Base-by-base conservation (phyloP, 1,140 invertebrate genomes). In the Drosophila pseudoobscura region DNA sequence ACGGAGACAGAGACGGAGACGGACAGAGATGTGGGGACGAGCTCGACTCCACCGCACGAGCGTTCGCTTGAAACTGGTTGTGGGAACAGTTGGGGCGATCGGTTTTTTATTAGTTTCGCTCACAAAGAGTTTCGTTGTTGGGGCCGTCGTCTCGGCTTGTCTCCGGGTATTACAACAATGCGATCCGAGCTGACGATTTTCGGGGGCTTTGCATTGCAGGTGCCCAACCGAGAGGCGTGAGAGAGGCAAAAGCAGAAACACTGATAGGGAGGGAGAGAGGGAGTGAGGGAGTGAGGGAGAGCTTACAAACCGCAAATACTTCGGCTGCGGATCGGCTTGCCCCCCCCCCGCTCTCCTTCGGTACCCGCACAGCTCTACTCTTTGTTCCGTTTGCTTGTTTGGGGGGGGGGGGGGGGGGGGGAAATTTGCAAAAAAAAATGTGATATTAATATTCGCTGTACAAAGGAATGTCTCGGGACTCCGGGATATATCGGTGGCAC, bases 101-200 rank as follows among this genome's bases (percentile, higher is more conserved):
- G 83, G 83, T 88, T 90, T 90, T 90, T 90, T 90, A 90, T 90
- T 76, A 90, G 65, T 85, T 90, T 75, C 73, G 70, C 72, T 78
- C 71, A 90, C 88, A 90, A 90, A 78, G 88, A 80, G 69, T 59
- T 70, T 78, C 74, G 74, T 90, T 90, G 88, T 88, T 65, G 55
- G 65, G 41, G 56, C 43, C 39, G 29, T 55, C 51, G 54, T 63
- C 31, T 56, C 57, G 55, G 61, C 60, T 45, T 20, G 46, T 41
- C 46, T 63, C 57, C 56, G 55, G 54, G 71, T 73, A 85, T 85
- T 75, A 84, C 80, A 84, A 73, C 72, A 82, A 70, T 60, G 65
- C 43, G 20, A 53, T 39, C 45, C 56, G 51, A 22, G 52, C 24
- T 24, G 35, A 49, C 6, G 52, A 29, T 49, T 63, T 65, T 43